Evolutionary conservation across 1,140 invertebrate genomes (phyloP), one percentile per base, ranked within the genome.

Genomic region (Drosophila nasuta): DNA sequence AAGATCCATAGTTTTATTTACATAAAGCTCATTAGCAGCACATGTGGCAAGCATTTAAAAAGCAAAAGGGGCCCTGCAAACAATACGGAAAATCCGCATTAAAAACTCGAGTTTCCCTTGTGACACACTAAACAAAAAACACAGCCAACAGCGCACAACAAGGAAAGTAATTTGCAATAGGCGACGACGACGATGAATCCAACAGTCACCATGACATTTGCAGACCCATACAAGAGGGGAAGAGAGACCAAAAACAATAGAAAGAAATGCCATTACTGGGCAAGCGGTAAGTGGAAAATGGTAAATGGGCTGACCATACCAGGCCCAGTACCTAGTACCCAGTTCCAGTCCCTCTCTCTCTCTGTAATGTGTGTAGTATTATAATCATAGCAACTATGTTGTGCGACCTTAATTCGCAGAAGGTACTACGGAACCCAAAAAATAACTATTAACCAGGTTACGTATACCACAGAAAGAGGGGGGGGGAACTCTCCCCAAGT

Each of bases 261-360:
- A 76, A 83, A 79, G 80, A 88, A 83, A 83, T 87, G 83, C 85
- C 77, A 89, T 87, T 87, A 87, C 83, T 87, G 70, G 52, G 43
- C 70, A 20, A 57, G 13, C 41, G 41, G 30, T 41, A 62, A 52
- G 15, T 54, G 65, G 65, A 15, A 67, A 54, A 33, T 54, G 54
- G 6, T 38, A 69, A 52, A 28, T 54, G 65, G 68, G 60, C 59
- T 71, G 60, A 82, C 77, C 76, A 78, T 86, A 81, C 66, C 58
- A 48, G 59, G 81, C 13, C 13, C n/a, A 38, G 6, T 66, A 25
- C 81, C 62, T 43, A 35, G 60, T 51, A 25, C 38, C 57, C 8
- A 41, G 51, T 56, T 35, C 41, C 76, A 65, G 60, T 45, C 81
- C 70, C 3, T 25, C 20, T 74, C 20, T 25, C 20, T 25, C 20